Percentiles rank a stretch among this genome's conserved stretches.
Evolutionary conservation across 2,113 vertebrate species (phyloP).

Genomic region (Charadrius vociferus): DNA sequence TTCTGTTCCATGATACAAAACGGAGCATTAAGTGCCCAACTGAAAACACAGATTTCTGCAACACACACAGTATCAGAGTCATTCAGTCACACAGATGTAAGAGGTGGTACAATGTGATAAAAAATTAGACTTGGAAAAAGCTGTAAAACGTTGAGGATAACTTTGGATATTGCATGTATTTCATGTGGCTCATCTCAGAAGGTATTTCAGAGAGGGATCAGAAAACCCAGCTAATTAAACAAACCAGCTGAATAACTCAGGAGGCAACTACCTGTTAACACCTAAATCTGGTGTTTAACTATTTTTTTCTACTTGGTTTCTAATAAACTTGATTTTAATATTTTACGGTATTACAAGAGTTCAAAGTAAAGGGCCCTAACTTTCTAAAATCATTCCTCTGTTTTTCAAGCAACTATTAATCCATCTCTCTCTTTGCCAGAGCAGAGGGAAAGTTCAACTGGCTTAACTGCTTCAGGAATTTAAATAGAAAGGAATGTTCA

Average conservation of each 20-base stretch:
- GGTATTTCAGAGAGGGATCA: background rate
- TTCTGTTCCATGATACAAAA: background rate
- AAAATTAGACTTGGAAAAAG: background rate
- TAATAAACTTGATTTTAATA: background rate
- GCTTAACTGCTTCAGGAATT: background rate
- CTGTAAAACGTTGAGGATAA: rapidly evolving
- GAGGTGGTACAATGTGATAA: background rate
- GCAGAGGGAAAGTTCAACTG: background rate
- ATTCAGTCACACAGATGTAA: background rate
- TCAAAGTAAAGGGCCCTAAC: background rate
- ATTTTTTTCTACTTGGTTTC: background rate
- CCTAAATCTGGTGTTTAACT: background rate
- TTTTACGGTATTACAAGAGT: background rate
- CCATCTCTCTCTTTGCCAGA: background rate
- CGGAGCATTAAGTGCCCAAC: background rate
- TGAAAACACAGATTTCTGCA: background rate
- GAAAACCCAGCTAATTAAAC: background rate
- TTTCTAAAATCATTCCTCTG: background rate
- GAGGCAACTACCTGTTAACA: background rate
- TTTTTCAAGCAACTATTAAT: background rate
- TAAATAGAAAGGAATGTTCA: background rate
- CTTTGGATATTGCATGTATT: background rate
- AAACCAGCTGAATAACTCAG: background rate
- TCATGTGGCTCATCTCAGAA: background rate
- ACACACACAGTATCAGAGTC: background rate